Base-by-base conservation (phyloP, 2,797 vertebrate species). In the Pseudochirops corinnae region DNA sequence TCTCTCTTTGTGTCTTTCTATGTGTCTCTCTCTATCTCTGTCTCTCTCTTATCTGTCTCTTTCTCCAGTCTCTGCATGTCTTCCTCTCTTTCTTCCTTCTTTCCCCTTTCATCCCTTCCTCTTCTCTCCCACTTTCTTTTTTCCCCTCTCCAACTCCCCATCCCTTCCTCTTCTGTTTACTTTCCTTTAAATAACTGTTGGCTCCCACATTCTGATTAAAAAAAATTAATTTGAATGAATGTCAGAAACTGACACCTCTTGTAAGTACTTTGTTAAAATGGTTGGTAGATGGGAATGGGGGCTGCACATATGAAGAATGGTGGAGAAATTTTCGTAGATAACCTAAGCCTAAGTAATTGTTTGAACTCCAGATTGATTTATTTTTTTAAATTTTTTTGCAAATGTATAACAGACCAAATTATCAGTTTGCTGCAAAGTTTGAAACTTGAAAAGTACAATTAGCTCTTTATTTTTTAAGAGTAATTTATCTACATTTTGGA, bases 381-480 rank as follows among this genome's bases (percentile, higher is more conserved):
- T 56, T 56, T 56, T 6, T 56, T 56, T 56, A 97, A 9, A 9
- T 96, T 60, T 58, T 97, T 96, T 60, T 93, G 60, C 56, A n/a
- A 93, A 28, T 93, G 24, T n/a, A 93, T 93, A 52, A n/a, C 18
- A 95, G 33, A 94, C 12, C 13, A 92, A 56, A 94, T 95, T 93
- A 96, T 95, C 56, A 82, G 33, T 55, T 33, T 93, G 24, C 53
- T 97, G 56, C 93, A 87, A 95, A 67, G 21, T 94, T 97, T 95
- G 94, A 56, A 96, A 96, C 33, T 74, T 58, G 60, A 29, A 94
- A 57, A 92, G 55, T 58, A 33, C 14, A 60, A 57, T 95, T 94
- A 87, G 13, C 28, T 96, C 31, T 67, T 39, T 52, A 28, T 94
- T 62, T 93, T 97, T 94, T 93, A 52, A 56, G 55, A 92, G n/a